Evolutionary conservation across 2,797 vertebrate species (phyloP).

Genomic region (Petrocephalus schoutedeni): DNA sequence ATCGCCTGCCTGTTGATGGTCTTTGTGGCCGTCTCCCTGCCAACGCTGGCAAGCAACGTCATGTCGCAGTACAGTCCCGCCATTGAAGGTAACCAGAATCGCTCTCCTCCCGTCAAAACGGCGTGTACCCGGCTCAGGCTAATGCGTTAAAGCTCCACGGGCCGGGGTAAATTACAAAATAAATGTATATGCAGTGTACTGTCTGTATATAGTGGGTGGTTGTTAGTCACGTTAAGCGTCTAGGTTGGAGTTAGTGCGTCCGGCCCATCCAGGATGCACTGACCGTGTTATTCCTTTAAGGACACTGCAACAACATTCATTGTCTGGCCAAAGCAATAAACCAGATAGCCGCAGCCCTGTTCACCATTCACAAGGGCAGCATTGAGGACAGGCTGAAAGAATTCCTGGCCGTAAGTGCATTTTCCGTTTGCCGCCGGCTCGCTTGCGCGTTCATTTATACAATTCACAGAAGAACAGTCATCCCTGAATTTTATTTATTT

Average conservation of each 20-base stretch:
- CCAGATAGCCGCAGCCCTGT: slow-evolving; percentile 95
- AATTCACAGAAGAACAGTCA: background rate
- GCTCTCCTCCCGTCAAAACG: background rate
- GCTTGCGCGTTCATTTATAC: slow-evolving; percentile 63
- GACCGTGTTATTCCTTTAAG: slow-evolving; percentile 44
- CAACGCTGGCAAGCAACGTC: slow-evolving; percentile 90
- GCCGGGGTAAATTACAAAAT: background rate
- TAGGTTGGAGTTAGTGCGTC: background rate
- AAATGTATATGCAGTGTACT: slow-evolving; percentile 28
- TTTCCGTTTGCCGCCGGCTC: slow-evolving; percentile 67
- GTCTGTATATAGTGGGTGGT: slow-evolving; percentile 19
- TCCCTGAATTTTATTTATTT: background rate
- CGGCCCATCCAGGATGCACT: background rate
- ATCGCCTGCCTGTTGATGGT: slow-evolving; percentile 98
- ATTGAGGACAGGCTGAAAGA: slow-evolving; percentile 98
- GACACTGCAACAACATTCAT: slow-evolving; percentile 79
- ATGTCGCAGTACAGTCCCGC: slow-evolving; percentile 99
- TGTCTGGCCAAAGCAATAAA: slow-evolving; percentile 88
- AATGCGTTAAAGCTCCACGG: background rate
- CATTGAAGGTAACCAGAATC: slow-evolving; percentile 78
- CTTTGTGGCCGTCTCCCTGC: slow-evolving; percentile 94
- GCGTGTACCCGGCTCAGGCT: background rate
- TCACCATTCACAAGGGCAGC: slow-evolving; percentile 99
- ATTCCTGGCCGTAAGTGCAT: slow-evolving; percentile 85
- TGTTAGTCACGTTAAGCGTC: slow-evolving; percentile 9